These are phyloP conservation scores for Tonatia bakeri DNA, from an alignment of 2,113 vertebrate species.

Conservation along the genomic window DNA sequence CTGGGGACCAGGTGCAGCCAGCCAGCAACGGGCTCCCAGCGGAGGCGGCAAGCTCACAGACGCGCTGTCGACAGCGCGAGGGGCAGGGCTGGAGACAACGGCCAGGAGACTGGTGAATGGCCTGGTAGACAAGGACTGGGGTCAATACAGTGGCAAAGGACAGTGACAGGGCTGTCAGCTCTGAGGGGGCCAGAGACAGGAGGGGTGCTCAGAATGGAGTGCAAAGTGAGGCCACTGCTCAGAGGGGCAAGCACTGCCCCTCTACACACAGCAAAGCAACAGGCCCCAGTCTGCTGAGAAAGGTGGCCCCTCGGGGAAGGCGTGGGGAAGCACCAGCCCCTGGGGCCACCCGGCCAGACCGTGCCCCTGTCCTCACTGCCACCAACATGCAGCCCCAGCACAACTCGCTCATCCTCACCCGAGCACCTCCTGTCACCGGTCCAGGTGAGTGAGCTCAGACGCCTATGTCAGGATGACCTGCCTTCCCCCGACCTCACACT, in stretches of 20 bases:
- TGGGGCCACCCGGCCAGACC: neutral
- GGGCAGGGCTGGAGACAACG: neutral
- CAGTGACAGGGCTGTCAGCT: neutral
- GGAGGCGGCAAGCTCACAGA: neutral
- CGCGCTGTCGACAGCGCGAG: fast-evolving
- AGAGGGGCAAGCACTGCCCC: neutral
- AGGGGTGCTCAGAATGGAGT: neutral
- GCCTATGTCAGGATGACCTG: neutral
- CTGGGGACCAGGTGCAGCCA: neutral
- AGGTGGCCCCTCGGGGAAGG: too few relatives aligned
- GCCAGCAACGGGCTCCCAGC: neutral
- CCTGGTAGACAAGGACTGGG: neutral
- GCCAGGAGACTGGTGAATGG: neutral
- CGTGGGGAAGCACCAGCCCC: neutral
- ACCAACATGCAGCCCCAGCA: neutral
- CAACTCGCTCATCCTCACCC: neutral
- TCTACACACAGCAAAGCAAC: too few relatives aligned
- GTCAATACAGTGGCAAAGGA: neutral
- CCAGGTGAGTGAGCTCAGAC: neutral
- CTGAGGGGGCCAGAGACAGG: neutral
- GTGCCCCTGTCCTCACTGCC: neutral
- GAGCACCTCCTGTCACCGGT: neutral
- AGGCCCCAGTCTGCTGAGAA: neutral
- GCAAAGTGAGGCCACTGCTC: fast-evolving
- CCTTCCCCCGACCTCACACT: neutral